A percentile compares a stretch with the other conserved stretches of the same genome.
phyloP scores from a whole-genome alignment of 2,888 invertebrate genomes.

The Tenthredo livida region DNA sequence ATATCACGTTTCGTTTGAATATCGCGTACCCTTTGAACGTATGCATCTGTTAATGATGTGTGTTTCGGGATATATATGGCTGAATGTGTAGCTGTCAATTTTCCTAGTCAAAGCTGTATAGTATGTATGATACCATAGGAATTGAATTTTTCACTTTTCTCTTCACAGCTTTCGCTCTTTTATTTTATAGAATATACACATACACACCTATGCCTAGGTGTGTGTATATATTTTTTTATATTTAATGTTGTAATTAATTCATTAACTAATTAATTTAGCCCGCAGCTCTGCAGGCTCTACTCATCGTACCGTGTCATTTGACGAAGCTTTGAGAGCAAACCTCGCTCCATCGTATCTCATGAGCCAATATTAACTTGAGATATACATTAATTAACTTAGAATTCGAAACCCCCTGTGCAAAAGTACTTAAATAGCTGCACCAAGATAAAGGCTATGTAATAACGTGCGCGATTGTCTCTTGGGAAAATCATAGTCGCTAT shows the following conservation, averaged over 20 bases:
- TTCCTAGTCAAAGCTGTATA: background rate
- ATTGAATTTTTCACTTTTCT: background rate
- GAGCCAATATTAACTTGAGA: constrained; percentile 36
- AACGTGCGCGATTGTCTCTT: background rate
- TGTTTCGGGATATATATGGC: background rate
- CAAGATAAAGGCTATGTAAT: background rate
- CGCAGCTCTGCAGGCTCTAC: constrained; percentile 18
- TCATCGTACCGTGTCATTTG: constrained; percentile 33
- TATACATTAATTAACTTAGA: constrained; percentile 42
- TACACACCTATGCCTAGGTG: no score
- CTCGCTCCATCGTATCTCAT: constrained; percentile 7
- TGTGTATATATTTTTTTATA: background rate
- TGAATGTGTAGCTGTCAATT: background rate
- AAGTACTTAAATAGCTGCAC: background rate
- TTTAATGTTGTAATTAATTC: constrained; percentile 1
- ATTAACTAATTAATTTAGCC: constrained; percentile 35
- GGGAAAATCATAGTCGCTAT: background rate
- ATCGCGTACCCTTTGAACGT: constrained; percentile 9
- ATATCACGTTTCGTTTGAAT: constrained; percentile 3
- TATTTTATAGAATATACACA: no score
- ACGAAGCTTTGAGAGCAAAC: constrained; percentile 37
- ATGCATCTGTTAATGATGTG: background rate
- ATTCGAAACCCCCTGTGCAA: constrained; percentile 8
- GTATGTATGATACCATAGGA: background rate
- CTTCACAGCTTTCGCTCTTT: background rate